Percentiles rank a stretch among this genome's conserved stretches.
These are phyloP conservation scores for Papilio gigon DNA, from an alignment of 2,888 invertebrate species.

Conservation along the genomic window DNA sequence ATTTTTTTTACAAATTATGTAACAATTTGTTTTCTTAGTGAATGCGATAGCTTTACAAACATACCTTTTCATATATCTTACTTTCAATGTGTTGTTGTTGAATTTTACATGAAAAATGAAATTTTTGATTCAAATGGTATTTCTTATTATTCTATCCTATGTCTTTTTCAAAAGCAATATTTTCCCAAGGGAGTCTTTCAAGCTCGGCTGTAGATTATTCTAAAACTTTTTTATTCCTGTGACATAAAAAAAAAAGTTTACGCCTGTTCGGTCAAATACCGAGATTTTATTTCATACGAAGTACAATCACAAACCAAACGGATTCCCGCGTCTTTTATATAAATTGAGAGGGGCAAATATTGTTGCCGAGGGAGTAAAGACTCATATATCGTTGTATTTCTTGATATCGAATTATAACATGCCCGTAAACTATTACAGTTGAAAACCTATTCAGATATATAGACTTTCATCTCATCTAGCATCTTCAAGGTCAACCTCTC, in stretches of 20 bases:
- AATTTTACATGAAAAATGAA: background rate
- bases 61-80: too few species aligned
- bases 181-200: conserved; percentile 39
- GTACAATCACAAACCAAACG: conserved; percentile 26
- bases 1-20: too few species aligned
- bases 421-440: background rate
- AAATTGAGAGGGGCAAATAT: conserved; percentile 22
- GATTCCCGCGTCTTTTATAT: conserved; percentile 6
- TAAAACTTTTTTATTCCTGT: conserved; percentile 36
- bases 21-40: too few species aligned
- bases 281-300: conserved; percentile 26
- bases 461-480: too few species aligned
- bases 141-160: conserved; percentile 17
- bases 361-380: background rate
- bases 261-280: conserved; percentile 30
- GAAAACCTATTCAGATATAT: background rate
- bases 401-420: background rate
- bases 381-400: background rate
- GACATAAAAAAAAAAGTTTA: conserved; percentile 38
- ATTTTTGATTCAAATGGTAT: background rate
- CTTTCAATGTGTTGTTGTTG: background rate
- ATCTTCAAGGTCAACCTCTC: too few species aligned
- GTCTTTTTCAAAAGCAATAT: conserved; percentile 38
- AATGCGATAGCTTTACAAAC: too few species aligned
- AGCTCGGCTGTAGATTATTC: conserved; percentile 42